Evolutionary conservation across 2,113 vertebrate genomes (phyloP), one percentile per base, ranked within the genome.

Genomic region (Pionites leucogaster): DNA sequence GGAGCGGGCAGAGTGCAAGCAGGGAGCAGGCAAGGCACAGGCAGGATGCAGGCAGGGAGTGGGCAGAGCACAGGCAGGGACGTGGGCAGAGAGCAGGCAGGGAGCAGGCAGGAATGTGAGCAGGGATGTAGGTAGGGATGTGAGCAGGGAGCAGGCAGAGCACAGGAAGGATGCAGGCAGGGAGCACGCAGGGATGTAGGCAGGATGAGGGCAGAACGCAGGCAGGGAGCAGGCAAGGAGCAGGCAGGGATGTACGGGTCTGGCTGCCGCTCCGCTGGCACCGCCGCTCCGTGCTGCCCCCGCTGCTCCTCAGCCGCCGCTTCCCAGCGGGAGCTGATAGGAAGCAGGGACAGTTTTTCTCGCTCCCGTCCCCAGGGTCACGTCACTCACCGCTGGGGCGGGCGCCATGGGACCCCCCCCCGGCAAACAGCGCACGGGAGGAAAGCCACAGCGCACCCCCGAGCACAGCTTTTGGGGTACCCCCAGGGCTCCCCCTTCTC

Each of bases 331-430:
- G 33, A 42, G 5, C 89, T 92, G 92, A 93, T 93, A 93, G 62
- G 70, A 93, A 55, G 46, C 92, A 90, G 95, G 33, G 46, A 93
- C 85, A 92, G 92, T 95, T 95, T 92, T 94, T 93, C 91, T 95
- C 88, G 18, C 92, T 95, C 93, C 81, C 39, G 1, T 89, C 75
- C 77, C 69, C 82, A 46, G 94, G 95, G 90, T 96, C 93, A 92
- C 18, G 77, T 94, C 93, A 90, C 72, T 95, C 96, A 80, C 78
- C 17, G 77, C 89, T 70, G 20, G 89, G 84, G 67, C 90, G 47
- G 85, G 55, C 4, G 4, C 46, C 60, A 1, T 23, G 90, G 57
- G 78, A 35, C 92, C 70, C 93, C 64, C 64, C 74, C 74, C 59
- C 9, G 2, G 74, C 19, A 50, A 91, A 86, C 64, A 57, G 1